Evolutionary conservation across 2,113 vertebrate species (phyloP), one percentile per base, ranked within the genome.

Genomic region (Rhinogobius similis): DNA sequence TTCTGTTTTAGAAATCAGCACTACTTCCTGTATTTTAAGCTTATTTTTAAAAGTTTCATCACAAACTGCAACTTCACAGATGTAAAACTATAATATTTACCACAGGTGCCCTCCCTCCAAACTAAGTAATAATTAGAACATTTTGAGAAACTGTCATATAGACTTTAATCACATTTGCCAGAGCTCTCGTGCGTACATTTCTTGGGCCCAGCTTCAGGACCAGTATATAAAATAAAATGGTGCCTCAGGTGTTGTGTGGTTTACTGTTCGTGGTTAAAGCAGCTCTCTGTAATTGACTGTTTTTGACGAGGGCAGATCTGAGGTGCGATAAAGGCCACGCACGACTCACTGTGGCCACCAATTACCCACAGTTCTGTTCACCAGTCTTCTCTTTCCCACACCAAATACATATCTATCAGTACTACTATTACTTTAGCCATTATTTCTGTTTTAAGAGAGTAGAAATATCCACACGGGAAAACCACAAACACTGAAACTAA

Each of bases 331-430:
- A 75, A 44, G 73, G 72, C 75, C 79, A 63, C 73, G 68, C 48
- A 80, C 80, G 86, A 87, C 74, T 81, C 81, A 88, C 62, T 50
- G 26, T 24, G 48, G 38, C 55, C 73, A 59, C 73, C 81, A 65
- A 46, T 82, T 66, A 79, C 41, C 50, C 62, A 36, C 55, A 72
- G 62, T 71, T 59, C 43, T 36, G 27, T 72, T 71, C 64, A 50
- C 43, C 32, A 10, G 41, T 69, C 61, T 20, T 24, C 20, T 27
- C 43, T 43, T 50, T 29, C 36, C 46, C 55, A 65, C 59, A 52
- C 52, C 10, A 62, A 68, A 16, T 18, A n/a, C n/a, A n/a, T 36
- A 36, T 7, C 32, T 36, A 36, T n/a, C n/a, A n/a, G n/a, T n/a
- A n/a, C n/a, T n/a, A n/a, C n/a, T n/a, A n/a, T 41, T 1, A 41